These are phyloP conservation scores for Candidula unifasciata DNA, from an alignment of 2,888 invertebrate genomes.

Conservation along the genomic window DNA sequence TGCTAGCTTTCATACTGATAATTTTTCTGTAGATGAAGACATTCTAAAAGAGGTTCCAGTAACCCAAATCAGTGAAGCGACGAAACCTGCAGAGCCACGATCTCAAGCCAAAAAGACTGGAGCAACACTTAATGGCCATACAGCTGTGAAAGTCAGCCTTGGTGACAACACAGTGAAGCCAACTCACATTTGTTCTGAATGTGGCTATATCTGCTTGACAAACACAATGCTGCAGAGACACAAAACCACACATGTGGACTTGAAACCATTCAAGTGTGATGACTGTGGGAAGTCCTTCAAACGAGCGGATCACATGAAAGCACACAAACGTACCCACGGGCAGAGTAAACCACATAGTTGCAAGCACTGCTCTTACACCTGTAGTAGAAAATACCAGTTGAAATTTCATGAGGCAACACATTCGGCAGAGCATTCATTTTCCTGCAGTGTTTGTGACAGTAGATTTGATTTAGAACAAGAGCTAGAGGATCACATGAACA, in stretches of 20 bases:
- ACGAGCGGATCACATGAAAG: conserved; percentile 48
- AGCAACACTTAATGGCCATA: conserved; percentile 14
- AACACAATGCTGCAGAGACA: conserved; percentile 47
- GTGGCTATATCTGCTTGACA: conserved; percentile 42
- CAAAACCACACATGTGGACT: conserved; percentile 47
- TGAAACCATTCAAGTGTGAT: conserved; percentile 51
- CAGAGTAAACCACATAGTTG: conserved; percentile 42
- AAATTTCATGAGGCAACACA: conserved; percentile 39
- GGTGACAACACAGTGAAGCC: conserved; percentile 12
- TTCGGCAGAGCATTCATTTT: conserved; percentile 35
- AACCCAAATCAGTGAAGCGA: background rate
- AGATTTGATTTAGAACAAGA: conserved; percentile 18
- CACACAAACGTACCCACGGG: conserved; percentile 45
- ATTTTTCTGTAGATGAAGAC: background rate
- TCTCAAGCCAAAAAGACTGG: conserved; percentile 34
- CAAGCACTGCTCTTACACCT: conserved; percentile 30
- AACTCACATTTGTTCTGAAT: conserved; percentile 27
- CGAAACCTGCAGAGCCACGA: background rate
- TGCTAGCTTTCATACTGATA: background rate
- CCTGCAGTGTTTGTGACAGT: conserved; percentile 36
- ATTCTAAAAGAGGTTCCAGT: background rate
- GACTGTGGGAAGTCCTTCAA: conserved; percentile 50
- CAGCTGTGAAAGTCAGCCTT: background rate
- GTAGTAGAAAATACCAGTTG: conserved; percentile 38
- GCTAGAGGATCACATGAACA: background rate